phyloP scores from a whole-genome alignment of 1,140 invertebrate genomes.

The Capitella teleta region DNA sequence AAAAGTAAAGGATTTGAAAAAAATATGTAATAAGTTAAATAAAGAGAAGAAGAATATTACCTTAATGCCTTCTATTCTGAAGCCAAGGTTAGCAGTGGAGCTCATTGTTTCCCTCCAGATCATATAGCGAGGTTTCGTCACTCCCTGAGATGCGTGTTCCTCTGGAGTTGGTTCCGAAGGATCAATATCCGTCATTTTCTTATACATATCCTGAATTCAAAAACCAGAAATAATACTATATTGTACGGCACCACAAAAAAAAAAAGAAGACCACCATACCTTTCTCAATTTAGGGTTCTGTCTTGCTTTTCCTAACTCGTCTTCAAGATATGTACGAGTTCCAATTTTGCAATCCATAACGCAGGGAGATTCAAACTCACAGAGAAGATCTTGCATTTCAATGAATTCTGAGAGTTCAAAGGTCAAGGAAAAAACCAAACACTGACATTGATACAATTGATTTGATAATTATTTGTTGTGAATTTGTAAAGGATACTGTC shows the following conservation, averaged over 20 bases:
- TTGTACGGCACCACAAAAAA: no score
- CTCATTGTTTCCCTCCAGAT: slow-evolving; percentile 96
- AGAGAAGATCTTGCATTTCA: slow-evolving; percentile 82
- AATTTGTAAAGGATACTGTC: slow-evolving; percentile 66
- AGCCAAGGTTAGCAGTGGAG: slow-evolving; percentile 85
- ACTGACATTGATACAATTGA: no score
- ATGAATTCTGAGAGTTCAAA: slow-evolving; percentile 52
- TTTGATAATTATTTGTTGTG: no score
- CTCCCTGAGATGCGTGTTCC: slow-evolving; percentile 74
- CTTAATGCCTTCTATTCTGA: slow-evolving; percentile 91
- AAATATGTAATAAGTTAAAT: no score
- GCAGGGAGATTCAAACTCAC: slow-evolving; percentile 77
- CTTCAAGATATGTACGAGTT: slow-evolving; percentile 84
- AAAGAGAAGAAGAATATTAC: slow-evolving; percentile 32
- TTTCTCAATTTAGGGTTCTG: slow-evolving; percentile 85
- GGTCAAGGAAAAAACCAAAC: neutral
- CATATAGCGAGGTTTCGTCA: slow-evolving; percentile 93
- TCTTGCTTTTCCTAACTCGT: slow-evolving; percentile 84
- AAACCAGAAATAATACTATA: no score
- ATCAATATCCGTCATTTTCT: slow-evolving; percentile 96
- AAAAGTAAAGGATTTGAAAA: no score
- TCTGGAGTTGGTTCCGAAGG: slow-evolving; percentile 77
- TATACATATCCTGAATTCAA: slow-evolving; percentile 93
- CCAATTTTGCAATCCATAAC: slow-evolving; percentile 97
- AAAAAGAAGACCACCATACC: slow-evolving; percentile 39